Base-by-base conservation (phyloP, 1,140 invertebrate species). In the Hycleus phaleratus region DNA sequence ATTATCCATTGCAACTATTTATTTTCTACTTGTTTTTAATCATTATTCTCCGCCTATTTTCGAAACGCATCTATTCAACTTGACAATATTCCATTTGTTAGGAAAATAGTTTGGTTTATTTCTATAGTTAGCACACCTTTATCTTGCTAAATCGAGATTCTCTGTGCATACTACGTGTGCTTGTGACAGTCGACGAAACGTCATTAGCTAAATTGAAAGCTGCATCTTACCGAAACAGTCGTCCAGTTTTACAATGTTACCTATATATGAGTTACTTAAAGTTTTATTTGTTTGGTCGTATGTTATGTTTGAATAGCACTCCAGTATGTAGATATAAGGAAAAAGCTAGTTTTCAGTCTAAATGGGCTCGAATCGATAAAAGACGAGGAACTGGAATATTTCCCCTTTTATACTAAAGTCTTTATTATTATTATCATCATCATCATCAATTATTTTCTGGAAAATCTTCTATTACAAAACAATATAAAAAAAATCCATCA, bases 131-230 rank as follows among this genome's bases (percentile, higher is more conserved):
- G 60, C 65, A 65, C 65, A 61, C 63, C 61, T 65, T 67, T 65
- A 65, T 67, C 61, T 67, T 52, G 58, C 61, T 55, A 65, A 63
- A 64, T 65, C 64, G 64, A 62, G 56, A 65, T 64, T 60, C 57
- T 54, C 48, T 45, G 50, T 64, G 58, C 61, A 65, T 66, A 61
- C 62, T 63, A 69, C 67, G 68, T 69, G 68, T 71, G 70, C 67
- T 68, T 64, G 69, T 70, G 69, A 72, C 71, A 71, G 68, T 68
- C 69, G 68, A 70, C 63, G 69, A 69, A 71, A 72, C 69, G 67
- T 72, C 71, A 72, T 72, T 72, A 72, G 71, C 68, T 66, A 72
- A 72, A 72, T 72, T 72, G 71, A 72, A 71, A 71, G 71, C 68
- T 68, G 67, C 69, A 72, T 72, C 66, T 71, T 70, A 68, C 59